Percentiles rank a stretch among this genome's conserved stretches.
phyloP scores from a whole-genome alignment of 2,888 invertebrate species.

The Notocelia uddmanniana region DNA sequence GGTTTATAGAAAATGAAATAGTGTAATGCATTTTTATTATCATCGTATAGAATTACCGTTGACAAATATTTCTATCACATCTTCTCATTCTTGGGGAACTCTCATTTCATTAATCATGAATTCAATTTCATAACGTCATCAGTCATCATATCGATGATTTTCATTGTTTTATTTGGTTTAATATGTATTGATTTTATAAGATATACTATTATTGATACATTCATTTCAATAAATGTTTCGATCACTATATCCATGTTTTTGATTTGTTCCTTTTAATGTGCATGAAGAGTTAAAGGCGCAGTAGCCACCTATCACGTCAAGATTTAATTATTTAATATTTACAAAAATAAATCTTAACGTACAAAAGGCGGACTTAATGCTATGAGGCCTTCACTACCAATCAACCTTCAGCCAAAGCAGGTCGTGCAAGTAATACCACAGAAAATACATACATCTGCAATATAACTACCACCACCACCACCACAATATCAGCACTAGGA shows the following conservation, averaged over 20 bases:
- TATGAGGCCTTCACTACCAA: no score
- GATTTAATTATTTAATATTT: no score
- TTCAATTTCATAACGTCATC: constrained; percentile 5
- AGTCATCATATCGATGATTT: constrained; percentile 21
- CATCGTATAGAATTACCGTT: constrained; percentile 26
- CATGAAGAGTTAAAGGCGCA: no score
- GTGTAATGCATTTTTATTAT: constrained; percentile 30
- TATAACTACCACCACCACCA: no score
- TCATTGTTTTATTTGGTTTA: constrained; percentile 36
- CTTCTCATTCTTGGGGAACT: constrained; percentile 18
- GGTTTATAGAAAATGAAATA: constrained; percentile 23
- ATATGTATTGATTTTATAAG: constrained; percentile 41
- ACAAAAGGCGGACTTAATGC: no score
- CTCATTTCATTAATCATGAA: constrained; percentile 22
- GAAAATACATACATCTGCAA: no score
- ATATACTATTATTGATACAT: constrained; percentile 36
- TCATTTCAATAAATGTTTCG: constrained; percentile 40
- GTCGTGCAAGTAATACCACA: no score
- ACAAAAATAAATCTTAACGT: no score
- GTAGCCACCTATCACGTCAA: no score
- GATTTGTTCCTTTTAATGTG: constrained; percentile 6
- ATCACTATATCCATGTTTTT: constrained; percentile 24
- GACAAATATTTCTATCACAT: constrained; percentile 13
- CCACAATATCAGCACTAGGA: no score
- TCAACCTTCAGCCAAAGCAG: no score